These are phyloP conservation scores for Chaetophractus vellerosus DNA, from an alignment of 2,797 vertebrate genomes.

Conservation along the genomic window DNA sequence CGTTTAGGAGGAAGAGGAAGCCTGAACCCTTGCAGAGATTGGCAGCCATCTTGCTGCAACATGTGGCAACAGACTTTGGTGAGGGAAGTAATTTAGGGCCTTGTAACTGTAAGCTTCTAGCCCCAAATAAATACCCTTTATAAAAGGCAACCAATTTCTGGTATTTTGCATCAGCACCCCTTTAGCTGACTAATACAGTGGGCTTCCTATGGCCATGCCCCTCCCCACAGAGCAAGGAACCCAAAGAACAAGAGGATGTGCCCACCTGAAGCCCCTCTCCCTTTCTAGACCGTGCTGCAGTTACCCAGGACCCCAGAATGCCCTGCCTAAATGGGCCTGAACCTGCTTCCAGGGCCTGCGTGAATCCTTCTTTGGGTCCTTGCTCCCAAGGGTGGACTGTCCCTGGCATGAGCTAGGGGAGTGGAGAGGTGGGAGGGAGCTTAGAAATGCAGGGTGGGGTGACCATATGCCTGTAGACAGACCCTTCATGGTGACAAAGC, in stretches of 20 bases:
- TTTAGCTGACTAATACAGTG: not conserved
- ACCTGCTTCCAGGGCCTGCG: not conserved
- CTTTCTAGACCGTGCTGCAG: not conserved
- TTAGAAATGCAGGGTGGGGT: not conserved
- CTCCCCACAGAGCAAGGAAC: not conserved
- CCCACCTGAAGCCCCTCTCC: not conserved
- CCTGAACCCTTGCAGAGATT: no score
- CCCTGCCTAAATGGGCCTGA: not conserved
- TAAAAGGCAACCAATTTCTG: no score
- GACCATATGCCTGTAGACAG: not conserved
- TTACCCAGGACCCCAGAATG: not conserved
- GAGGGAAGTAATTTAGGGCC: no score
- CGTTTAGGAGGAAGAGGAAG: no score
- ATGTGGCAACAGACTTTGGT: no score
- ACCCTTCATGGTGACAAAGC: not conserved
- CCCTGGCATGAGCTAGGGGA: not conserved
- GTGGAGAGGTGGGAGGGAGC: not conserved
- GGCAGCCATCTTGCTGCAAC: no score
- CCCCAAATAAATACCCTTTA: no score
- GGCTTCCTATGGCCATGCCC: not conserved
- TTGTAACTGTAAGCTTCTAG: no score
- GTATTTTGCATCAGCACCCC: no score
- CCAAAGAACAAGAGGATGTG: not conserved
- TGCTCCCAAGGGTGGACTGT: not conserved
- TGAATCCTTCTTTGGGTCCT: not conserved